Evolutionary conservation across 2,113 vertebrate genomes (phyloP).

Genomic region (Percina caprodes): DNA sequence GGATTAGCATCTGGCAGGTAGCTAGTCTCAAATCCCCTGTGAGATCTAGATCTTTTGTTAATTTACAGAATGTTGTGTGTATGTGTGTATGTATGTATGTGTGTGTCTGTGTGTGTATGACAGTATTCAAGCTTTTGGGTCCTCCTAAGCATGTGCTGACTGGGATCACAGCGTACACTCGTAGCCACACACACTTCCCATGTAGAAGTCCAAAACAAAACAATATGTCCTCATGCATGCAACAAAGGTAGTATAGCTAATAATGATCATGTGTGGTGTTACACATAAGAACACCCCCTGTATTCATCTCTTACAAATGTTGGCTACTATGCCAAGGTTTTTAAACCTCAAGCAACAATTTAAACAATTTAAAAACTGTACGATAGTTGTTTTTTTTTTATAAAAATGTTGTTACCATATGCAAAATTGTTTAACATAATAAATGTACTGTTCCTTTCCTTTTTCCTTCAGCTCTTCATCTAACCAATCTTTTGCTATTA

Average conservation of each 20-base stretch:
- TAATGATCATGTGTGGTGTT: not conserved
- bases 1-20: conserved; percentile 12
- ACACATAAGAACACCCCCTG: not conserved
- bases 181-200: not conserved
- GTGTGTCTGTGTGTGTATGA: conserved; percentile 6
- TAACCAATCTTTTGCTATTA: not conserved
- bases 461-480: not conserved
- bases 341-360: not conserved
- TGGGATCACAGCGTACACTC: conserved; percentile 3
- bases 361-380: not conserved
- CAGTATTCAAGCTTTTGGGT: conserved; percentile 32
- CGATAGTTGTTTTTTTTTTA: not conserved
- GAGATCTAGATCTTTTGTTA: not conserved
- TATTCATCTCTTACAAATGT: not conserved
- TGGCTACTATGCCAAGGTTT: not conserved
- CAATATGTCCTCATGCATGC: not conserved
- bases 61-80: conserved; percentile 14
- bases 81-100: conserved; percentile 37
- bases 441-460: not conserved
- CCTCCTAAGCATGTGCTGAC: conserved; percentile 9
- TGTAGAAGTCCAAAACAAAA: conserved; percentile 1
- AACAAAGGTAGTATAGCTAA: not conserved
- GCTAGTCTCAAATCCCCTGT: not conserved
- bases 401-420: not conserved
- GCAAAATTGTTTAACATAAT: not conserved